phyloP scores from a whole-genome alignment of 2,113 vertebrate species.

The Sphaerodactylus townsendi region DNA sequence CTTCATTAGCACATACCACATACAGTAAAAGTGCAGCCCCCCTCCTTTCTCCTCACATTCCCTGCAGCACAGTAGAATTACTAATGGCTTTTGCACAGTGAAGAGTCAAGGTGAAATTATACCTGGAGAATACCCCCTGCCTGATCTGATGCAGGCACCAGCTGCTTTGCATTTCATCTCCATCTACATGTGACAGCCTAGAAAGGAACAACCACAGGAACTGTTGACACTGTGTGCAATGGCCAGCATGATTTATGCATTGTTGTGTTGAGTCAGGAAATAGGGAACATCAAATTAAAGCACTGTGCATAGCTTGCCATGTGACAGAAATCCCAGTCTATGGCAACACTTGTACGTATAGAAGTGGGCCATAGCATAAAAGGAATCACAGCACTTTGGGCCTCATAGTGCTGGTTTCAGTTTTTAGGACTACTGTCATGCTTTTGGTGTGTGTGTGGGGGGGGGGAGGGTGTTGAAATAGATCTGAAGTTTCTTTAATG shows the following conservation, averaged over 20 bases:
- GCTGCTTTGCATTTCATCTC: slow-evolving; percentile 17
- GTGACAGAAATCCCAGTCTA: neutral
- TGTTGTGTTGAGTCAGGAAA: slow-evolving; percentile 28
- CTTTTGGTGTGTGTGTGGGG: too few relatives aligned
- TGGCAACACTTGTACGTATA: accelerated
- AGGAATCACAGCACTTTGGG: neutral
- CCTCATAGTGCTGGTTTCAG: neutral
- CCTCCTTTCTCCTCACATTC: neutral
- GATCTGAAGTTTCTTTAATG: neutral
- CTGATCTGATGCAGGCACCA: neutral
- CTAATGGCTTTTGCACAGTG: slow-evolving; percentile 26
- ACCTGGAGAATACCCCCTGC: slow-evolving; percentile 24
- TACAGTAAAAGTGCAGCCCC: neutral
- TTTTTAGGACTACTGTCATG: neutral
- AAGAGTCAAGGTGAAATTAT: slow-evolving; percentile 44
- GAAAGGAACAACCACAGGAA: neutral
- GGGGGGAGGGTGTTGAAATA: neutral
- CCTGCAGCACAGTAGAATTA: neutral
- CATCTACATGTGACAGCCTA: slow-evolving; percentile 32
- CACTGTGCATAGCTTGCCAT: neutral
- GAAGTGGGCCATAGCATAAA: neutral
- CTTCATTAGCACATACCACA: slow-evolving; percentile 30
- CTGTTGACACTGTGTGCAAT: slow-evolving; percentile 41
- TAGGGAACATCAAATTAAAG: neutral
- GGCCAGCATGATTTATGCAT: slow-evolving; percentile 4